phyloP scores from a whole-genome alignment of 2,113 vertebrate species.

The Peromyscus californicus region DNA sequence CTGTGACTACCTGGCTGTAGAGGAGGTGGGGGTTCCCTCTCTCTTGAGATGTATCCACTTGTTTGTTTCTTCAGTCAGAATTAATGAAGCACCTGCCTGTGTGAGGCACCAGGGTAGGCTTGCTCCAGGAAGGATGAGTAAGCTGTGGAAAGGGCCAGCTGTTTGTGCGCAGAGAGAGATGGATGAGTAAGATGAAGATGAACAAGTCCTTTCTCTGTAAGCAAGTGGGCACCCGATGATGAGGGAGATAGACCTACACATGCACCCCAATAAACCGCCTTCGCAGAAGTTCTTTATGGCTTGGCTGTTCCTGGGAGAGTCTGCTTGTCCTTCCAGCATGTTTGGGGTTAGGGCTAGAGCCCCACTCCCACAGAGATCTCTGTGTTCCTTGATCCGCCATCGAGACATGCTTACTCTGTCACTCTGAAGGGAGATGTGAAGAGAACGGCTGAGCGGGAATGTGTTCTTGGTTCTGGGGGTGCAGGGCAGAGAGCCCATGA shows the following conservation, averaged over 20 bases:
- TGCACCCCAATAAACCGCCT: slow-evolving; percentile 56
- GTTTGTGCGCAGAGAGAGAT: not conserved
- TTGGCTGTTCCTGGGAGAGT: not conserved
- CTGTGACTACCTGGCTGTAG: not conserved
- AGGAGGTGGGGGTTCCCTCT: not conserved
- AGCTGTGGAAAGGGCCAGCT: not conserved
- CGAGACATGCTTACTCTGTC: not conserved
- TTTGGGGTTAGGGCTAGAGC: not conserved
- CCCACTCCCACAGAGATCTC: not conserved
- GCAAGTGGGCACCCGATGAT: slow-evolving; percentile 44
- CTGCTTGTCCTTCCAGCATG: not conserved
- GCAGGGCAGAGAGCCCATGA: not conserved
- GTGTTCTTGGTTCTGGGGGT: not conserved
- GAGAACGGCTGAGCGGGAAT: accelerated
- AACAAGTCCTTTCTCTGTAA: slow-evolving; percentile 69
- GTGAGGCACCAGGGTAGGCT: not conserved
- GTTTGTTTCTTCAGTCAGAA: not conserved
- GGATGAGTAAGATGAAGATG: slow-evolving; percentile 48
- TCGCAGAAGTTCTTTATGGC: slow-evolving; percentile 50
- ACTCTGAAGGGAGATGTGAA: accelerated
- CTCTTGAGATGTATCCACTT: not conserved
- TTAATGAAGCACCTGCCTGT: not conserved
- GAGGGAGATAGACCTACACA: slow-evolving; percentile 35
- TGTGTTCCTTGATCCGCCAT: not conserved
- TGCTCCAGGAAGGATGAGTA: not conserved